Conservation (phyloP, 1,140 invertebrate genomes). For the Cyphomyrmex costatus region DNA sequence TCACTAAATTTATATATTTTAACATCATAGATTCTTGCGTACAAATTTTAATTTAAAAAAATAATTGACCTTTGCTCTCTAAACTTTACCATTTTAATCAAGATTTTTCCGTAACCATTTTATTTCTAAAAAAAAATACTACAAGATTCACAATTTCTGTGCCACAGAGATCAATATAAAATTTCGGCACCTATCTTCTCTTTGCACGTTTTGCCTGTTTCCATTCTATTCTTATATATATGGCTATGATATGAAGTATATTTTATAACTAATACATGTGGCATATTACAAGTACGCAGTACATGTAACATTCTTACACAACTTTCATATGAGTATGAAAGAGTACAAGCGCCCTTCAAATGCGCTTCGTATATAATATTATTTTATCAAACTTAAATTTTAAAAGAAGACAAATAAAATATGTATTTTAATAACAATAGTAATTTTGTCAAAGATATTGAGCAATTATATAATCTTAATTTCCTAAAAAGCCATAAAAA, state of each 20-base stretch:
- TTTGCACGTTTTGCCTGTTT: constrained; percentile 6
- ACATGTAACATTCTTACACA: neutral
- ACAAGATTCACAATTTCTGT: neutral
- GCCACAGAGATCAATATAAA: neutral
- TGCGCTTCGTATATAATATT: neutral
- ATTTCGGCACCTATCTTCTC: neutral
- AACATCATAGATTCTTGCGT: neutral
- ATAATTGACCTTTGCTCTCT: neutral
- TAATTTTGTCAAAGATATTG: neutral
- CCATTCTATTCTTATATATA: constrained; percentile 24
- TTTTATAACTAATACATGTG: neutral
- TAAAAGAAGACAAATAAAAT: neutral
- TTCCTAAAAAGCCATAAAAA: neutral
- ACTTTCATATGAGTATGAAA: constrained; percentile 34
- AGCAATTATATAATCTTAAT: neutral
- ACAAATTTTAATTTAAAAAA: neutral
- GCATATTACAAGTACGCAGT: constrained; percentile 15
- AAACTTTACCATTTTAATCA: neutral
- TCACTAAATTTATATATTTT: neutral
- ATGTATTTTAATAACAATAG: neutral
- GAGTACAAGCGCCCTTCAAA: neutral
- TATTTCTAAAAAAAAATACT: neutral
- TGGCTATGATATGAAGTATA: neutral
- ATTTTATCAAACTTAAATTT: neutral
- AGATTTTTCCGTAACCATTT: neutral